These are phyloP conservation scores for Elaphurus davidianus DNA, from an alignment of 2,113 vertebrate genomes.

Conservation along the genomic window DNA sequence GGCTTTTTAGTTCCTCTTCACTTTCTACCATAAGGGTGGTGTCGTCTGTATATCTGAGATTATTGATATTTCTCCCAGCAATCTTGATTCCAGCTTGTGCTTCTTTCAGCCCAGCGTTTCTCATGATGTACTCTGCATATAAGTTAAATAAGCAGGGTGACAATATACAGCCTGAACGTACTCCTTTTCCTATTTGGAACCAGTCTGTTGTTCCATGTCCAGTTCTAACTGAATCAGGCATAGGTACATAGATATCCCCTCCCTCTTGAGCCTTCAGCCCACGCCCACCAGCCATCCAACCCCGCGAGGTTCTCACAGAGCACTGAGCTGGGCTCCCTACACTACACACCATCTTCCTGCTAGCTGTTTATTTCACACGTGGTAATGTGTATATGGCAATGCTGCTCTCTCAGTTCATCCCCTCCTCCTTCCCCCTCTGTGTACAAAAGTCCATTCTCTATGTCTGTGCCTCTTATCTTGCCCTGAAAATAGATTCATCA, in stretches of 20 bases:
- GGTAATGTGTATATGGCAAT: not conserved
- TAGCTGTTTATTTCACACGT: fast-evolving
- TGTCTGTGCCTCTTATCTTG: not conserved
- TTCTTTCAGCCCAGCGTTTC: too few species aligned
- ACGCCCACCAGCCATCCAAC: not conserved
- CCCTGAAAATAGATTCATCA: not conserved
- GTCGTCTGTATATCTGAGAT: too few species aligned
- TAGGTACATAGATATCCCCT: not conserved
- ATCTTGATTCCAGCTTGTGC: too few species aligned
- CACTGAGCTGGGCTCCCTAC: not conserved
- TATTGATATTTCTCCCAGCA: too few species aligned
- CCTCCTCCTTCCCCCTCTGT: not conserved
- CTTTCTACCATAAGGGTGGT: too few species aligned
- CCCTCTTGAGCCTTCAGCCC: not conserved
- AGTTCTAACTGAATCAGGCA: not conserved
- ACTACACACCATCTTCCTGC: not conserved
- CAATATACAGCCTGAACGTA: too few species aligned
- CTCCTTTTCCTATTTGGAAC: too few species aligned
- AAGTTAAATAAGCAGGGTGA: too few species aligned
- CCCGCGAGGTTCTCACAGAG: fast-evolving
- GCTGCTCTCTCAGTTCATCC: not conserved
- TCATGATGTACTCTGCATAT: too few species aligned
- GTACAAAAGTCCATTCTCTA: not conserved
- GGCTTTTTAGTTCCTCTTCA: too few species aligned
- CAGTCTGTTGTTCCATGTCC: too few species aligned